Evolutionary conservation across 1,140 invertebrate genomes (phyloP).

Genomic region (Drosophila lacertosa): DNA sequence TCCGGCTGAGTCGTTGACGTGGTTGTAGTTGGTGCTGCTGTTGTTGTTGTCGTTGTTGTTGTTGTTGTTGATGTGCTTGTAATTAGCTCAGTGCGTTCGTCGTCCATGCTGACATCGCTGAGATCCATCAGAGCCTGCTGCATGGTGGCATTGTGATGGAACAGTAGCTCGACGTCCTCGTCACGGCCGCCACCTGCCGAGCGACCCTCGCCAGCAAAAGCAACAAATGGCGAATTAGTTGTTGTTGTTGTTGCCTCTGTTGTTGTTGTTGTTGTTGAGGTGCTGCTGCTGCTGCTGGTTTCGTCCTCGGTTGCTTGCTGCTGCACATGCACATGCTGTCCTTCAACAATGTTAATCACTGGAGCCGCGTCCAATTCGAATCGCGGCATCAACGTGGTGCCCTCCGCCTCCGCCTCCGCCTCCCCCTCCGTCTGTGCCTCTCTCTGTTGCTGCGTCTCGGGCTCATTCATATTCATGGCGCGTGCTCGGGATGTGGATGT

Average conservation of each 20-base stretch:
- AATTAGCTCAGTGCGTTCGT: slow-evolving; percentile 84
- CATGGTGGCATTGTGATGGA: slow-evolving; percentile 58
- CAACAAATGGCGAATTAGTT: slow-evolving; percentile 56
- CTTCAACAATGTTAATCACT: slow-evolving; percentile 80
- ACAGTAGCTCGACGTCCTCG: slow-evolving; percentile 48
- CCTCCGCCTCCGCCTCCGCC: slow-evolving; percentile 31
- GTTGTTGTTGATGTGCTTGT: slow-evolving; percentile 34
- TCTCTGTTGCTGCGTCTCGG: slow-evolving; percentile 28
- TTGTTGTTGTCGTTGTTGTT: slow-evolving; percentile 37
- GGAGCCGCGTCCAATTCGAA: slow-evolving; percentile 32
- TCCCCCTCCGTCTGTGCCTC: slow-evolving; percentile 15
- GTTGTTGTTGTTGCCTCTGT: slow-evolving; percentile 38
- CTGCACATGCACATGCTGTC: slow-evolving; percentile 57
- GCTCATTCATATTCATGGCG: slow-evolving; percentile 81
- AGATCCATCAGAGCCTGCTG: slow-evolving; percentile 85
- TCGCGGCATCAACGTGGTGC: slow-evolving; percentile 54
- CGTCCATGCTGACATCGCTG: slow-evolving; percentile 89
- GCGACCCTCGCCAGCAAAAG: slow-evolving; percentile 65
- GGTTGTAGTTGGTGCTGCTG: slow-evolving; percentile 15
- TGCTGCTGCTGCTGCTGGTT: slow-evolving; percentile 36
- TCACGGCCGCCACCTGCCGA: slow-evolving; percentile 46
- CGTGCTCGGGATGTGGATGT: slow-evolving; percentile 72
- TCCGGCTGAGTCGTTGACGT: slow-evolving; percentile 56
- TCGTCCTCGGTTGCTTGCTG: slow-evolving; percentile 43
- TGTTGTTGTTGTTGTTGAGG: slow-evolving; percentile 11